phyloP scores from a whole-genome alignment of 2,113 vertebrate species.

The Bos indicus region DNA sequence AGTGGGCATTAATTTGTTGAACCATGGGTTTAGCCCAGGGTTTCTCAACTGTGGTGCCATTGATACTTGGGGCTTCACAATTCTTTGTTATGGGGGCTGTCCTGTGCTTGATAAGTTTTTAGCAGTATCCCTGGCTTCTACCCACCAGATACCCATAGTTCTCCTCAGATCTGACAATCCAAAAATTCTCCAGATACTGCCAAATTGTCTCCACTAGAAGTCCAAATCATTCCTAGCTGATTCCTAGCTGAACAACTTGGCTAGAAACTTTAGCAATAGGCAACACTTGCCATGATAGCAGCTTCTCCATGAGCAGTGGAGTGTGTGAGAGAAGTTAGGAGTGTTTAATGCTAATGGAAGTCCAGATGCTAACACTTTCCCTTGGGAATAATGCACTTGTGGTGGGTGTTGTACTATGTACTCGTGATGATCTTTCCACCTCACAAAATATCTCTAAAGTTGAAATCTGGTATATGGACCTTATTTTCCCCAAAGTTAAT shows the following conservation, averaged over 20 bases:
- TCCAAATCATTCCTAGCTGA: not conserved
- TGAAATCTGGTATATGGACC: constrained; percentile 11
- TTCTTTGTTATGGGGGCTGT: not conserved
- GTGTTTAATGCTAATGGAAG: constrained; percentile 7
- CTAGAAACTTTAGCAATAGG: not conserved
- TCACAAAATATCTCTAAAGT: constrained; percentile 25
- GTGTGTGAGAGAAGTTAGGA: not conserved
- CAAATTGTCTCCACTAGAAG: not conserved
- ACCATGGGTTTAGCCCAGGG: not conserved
- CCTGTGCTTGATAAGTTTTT: not conserved
- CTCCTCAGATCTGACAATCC: not conserved
- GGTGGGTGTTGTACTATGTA: constrained; percentile 10
- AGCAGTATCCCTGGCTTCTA: not conserved
- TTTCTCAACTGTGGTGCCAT: not conserved
- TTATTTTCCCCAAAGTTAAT: constrained; percentile 36
- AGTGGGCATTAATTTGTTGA: not conserved
- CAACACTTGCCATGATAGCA: not conserved
- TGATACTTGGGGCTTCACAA: not conserved
- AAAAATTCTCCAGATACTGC: not conserved
- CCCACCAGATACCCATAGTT: not conserved
- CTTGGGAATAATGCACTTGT: not conserved
- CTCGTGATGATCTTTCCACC: not conserved
- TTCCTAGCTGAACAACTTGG: not conserved
- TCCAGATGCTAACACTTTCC: not conserved
- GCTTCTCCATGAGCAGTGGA: not conserved